Evolutionary conservation across 37 sponge, comb jelly and placozoan species (phyloP).

Genomic region (Dysidea cf. avara): DNA sequence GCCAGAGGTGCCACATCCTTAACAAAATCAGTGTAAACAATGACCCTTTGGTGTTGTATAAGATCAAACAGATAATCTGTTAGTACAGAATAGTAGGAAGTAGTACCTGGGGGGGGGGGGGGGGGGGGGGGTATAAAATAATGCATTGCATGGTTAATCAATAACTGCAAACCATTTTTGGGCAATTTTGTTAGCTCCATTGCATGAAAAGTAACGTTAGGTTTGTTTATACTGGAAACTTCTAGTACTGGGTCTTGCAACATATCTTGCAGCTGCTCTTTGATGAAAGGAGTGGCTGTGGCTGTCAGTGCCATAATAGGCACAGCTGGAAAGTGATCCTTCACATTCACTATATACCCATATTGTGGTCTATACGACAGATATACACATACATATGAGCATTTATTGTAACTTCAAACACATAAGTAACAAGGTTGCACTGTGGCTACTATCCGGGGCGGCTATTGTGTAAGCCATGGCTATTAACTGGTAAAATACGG

Average conservation of each 20-base stretch:
- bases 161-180: no score
- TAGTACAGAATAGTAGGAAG: background rate
- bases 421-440: no score
- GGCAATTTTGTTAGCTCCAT: background rate
- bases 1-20: constrained; percentile 27
- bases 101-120: no score
- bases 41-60: background rate
- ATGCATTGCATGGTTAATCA: no score
- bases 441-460: no score
- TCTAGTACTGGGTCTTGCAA: background rate
- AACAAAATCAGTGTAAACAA: constrained; percentile 35
- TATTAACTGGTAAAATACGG: no score
- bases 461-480: no score
- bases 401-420: no score
- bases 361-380: background rate
- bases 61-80: constrained; percentile 1
- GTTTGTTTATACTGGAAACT: background rate
- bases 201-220: background rate
- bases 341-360: constrained; percentile 1
- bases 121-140: no score
- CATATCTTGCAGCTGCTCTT: background rate
- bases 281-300: constrained; percentile 18
- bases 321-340: constrained; percentile 2
- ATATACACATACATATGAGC: no score
- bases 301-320: constrained; percentile 50